A percentile compares a stretch with the other conserved stretches of the same genome.
phyloP scores from a whole-genome alignment of 2,113 vertebrate genomes.

The Pangasianodon gigas region DNA sequence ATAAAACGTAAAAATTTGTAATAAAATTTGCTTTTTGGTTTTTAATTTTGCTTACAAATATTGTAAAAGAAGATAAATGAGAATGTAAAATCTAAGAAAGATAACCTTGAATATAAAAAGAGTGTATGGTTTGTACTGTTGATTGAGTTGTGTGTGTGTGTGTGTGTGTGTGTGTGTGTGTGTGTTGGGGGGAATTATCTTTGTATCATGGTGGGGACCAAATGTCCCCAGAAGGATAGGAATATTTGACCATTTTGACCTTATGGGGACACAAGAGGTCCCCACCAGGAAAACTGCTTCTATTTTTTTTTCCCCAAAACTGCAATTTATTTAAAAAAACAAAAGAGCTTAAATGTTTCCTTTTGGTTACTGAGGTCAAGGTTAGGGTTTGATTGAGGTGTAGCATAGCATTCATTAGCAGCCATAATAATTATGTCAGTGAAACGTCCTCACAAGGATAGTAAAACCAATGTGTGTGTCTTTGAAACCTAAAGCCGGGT shows the following conservation, averaged over 20 bases:
- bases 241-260: too few species aligned
- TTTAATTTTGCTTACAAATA: not conserved
- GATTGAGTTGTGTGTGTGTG: too few species aligned
- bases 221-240: too few species aligned
- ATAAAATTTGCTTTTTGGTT: not conserved
- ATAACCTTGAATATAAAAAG: not conserved
- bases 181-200: too few species aligned
- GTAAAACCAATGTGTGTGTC: not conserved
- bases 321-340: not conserved
- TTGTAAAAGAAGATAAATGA: not conserved
- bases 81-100: not conserved
- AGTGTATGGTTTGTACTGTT: not conserved
- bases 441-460: not conserved
- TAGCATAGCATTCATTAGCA: not conserved
- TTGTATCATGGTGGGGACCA: too few species aligned
- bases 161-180: too few species aligned
- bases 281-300: too few species aligned
- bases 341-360: not conserved
- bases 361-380: not conserved
- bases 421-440: not conserved
- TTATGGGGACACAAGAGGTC: not conserved
- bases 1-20: not conserved
- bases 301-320: not conserved
- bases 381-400: not conserved
- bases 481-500: not conserved